Evolutionary conservation across 2,113 vertebrate species (phyloP).

Genomic region (Toxotes jaculatrix): DNA sequence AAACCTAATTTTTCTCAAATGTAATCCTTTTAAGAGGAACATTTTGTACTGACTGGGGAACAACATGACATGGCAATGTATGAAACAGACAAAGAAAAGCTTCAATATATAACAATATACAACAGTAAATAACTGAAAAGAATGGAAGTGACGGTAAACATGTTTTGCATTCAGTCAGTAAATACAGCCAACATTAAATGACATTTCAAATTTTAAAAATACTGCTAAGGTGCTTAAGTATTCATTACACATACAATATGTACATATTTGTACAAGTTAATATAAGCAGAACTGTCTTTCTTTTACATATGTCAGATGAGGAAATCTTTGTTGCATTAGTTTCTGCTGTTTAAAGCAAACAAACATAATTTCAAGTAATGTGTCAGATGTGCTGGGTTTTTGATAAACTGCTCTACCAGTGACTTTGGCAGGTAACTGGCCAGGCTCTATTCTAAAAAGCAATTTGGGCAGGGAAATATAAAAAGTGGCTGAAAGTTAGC

Average conservation of each 20-base stretch:
- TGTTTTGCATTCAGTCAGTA: constrained; percentile 24
- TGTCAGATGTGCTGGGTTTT: neutral
- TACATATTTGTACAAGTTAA: constrained; percentile 59
- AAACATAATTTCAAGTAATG: neutral
- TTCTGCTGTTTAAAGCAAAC: neutral
- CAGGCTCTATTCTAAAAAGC: neutral
- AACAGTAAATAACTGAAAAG: constrained; percentile 25
- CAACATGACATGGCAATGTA: constrained; percentile 16
- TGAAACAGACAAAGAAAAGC: constrained; percentile 51
- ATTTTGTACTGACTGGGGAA: constrained; percentile 15
- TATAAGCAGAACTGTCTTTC: constrained; percentile 6
- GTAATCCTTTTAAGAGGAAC: neutral
- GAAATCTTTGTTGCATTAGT: neutral
- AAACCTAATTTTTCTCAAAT: neutral
- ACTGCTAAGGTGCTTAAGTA: constrained; percentile 35
- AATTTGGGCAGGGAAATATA: constrained; percentile 20
- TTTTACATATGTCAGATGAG: neutral
- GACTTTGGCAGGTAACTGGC: constrained; percentile 29
- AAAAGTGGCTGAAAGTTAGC: neutral
- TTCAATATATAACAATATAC: constrained; percentile 10
- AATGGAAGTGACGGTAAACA: constrained; percentile 35
- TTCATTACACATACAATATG: constrained; percentile 53
- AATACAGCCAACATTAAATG: constrained; percentile 6
- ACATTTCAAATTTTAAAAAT: constrained; percentile 42
- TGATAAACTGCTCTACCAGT: neutral